Base-by-base conservation (phyloP, 2,888 invertebrate genomes). In the Dryobota labecula region DNA sequence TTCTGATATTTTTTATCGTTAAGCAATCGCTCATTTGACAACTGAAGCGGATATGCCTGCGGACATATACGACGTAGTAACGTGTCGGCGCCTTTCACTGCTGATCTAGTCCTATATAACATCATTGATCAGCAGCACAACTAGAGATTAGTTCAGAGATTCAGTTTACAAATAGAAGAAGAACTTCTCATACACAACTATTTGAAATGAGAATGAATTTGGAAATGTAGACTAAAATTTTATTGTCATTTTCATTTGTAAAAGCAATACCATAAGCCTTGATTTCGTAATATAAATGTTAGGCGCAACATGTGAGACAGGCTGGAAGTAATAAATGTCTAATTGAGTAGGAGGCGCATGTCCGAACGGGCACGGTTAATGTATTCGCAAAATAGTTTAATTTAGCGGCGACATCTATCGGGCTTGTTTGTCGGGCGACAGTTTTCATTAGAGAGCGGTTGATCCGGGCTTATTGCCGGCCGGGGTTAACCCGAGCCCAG, bases 381-480 rank as follows among this genome's bases (percentile, higher is more conserved):
- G 76, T 90, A 90, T 90, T 88, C 89, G 87, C 79, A 80, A 87
- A 90, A 91, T 91, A 92, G 91, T 93, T 92, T 90, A 91, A 92
- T 92, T 91, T 89, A 88, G 90, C 82, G 68, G 82, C 85, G 89
- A 92, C 91, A 92, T 89, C 88, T 87, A 87, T 83, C 86, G 89
- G 84, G 69, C 84, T 78, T 84, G 88, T 88, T 87, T 83, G 88
- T 83, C 79, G 84, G 68, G 82, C 84, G 87, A 84, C 88, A 84
- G 87, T 83, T 90, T 88, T 89, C 88, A 90, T 91, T 90, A 91
- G 77, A 91, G 77, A 69, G 73, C 81, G 71, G 75, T 61, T 80
- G 84, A 85, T 80, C 85, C 84, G 73, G 87, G 84, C 76, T 85
- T 85, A 84, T 76, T 77, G 84, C 78, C 61, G 76, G 71, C 60